Evolutionary conservation across 1,140 invertebrate genomes (phyloP), one percentile per base, ranked within the genome.

Genomic region (Drusus annulatus): DNA sequence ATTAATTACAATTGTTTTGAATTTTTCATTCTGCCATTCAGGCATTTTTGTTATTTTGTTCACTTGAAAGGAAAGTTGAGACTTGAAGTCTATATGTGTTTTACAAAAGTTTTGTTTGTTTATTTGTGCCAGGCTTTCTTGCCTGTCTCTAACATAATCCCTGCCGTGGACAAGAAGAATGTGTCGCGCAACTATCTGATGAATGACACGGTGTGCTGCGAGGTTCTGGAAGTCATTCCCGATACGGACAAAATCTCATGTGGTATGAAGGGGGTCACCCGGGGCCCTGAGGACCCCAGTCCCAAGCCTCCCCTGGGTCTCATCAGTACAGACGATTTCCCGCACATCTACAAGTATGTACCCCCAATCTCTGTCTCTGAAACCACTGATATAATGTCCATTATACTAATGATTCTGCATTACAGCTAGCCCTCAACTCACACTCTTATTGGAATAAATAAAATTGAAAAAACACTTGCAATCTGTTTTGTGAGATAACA

Each of bases 211-310:
- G 92, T 96, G 65, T 95, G 95, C 91, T 96, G 95, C 90, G 95
- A 97, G 91, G 94, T 98, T 19, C 90, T 96, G 84, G 94, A 95
- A 91, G 93, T 97, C 78, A 95, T 94, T 85, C 92, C 94, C 62
- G 96, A 97, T 86, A 93, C 93, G 25, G 95, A 97, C 88, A 97
- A 96, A 90, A 92, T 98, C 86, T 93, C 95, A 81, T 92, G 95
- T 86, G 95, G 96, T 85, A 95, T 97, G 93, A 94, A 96, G 88
- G 94, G 95, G 80, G 89, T 92, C 81, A 91, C 93, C 63, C 90
- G 94, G 79, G 88, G 90, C 51, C 87, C 91, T 2, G 92, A 93
- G 84, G 92, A 93, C 85, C 93, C 93, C 81, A 90, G 91, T 65
- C 91, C 92, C 80, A 93, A 93, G 86, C 91, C 94, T 76, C 90